A percentile compares a stretch with the other conserved stretches of the same genome.
These are phyloP conservation scores for Myrmophylax atrothorax DNA, from an alignment of 2,113 vertebrate genomes.

Conservation along the genomic window DNA sequence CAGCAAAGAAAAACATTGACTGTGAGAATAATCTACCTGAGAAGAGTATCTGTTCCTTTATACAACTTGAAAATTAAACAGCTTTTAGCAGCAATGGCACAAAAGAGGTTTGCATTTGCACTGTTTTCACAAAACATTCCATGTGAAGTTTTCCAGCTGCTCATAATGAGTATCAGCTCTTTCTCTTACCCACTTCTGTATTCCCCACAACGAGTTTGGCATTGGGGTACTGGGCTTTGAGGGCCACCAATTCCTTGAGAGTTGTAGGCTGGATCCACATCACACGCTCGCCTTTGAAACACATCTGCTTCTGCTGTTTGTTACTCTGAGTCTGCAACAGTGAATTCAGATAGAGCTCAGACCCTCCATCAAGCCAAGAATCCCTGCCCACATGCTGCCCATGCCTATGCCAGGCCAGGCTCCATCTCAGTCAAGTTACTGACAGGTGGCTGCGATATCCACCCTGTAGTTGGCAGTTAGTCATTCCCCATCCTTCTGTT, in stretches of 20 bases:
- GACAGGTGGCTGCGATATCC: background rate
- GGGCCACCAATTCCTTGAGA: constrained; percentile 80
- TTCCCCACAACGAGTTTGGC: constrained; percentile 93
- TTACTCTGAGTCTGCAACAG: constrained; percentile 78
- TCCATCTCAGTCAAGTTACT: background rate
- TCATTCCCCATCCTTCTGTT: background rate
- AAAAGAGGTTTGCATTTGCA: background rate
- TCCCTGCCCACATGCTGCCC: background rate
- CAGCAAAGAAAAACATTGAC: background rate
- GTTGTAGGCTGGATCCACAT: constrained; percentile 87
- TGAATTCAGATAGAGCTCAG: background rate
- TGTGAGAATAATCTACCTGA: background rate
- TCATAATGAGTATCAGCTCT: background rate
- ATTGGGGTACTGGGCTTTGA: constrained; percentile 83
- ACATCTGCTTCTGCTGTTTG: constrained; percentile 66
- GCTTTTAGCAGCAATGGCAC: background rate
- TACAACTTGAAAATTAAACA: background rate
- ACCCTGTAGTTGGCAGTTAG: background rate
- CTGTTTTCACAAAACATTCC: background rate
- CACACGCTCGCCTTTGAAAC: constrained; percentile 84
- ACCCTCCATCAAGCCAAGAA: background rate
- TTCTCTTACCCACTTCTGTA: constrained; percentile 92
- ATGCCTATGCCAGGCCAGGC: background rate
- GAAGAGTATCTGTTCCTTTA: background rate
- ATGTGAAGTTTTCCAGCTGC: background rate